phyloP scores from a whole-genome alignment of 2,113 vertebrate genomes.

The Urocolius indicus region DNA sequence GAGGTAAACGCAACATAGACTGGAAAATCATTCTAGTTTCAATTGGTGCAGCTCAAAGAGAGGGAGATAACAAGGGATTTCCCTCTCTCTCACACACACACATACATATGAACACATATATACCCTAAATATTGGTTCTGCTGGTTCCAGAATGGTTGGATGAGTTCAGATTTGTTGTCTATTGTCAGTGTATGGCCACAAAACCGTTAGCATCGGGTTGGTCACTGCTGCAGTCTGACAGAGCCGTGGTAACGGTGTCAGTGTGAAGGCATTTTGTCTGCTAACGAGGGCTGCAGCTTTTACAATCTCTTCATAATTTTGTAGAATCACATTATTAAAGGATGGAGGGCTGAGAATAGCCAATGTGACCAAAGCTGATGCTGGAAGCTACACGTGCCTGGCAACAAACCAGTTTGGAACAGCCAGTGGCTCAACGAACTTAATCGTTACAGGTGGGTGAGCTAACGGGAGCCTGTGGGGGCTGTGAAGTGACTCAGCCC shows the following conservation, averaged over 20 bases:
- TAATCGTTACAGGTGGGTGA: slow-evolving; percentile 87
- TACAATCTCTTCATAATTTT: not conserved
- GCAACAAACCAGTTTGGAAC: slow-evolving; percentile 93
- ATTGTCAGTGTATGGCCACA: not conserved
- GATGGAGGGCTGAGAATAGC: slow-evolving; percentile 88
- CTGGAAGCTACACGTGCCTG: slow-evolving; percentile 87
- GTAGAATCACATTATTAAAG: slow-evolving; percentile 82
- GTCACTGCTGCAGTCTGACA: not conserved
- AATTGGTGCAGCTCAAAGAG: not conserved
- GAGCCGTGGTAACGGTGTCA: not conserved
- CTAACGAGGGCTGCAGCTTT: not conserved
- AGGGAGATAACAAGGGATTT: not conserved
- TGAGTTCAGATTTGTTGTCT: not conserved
- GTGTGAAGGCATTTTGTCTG: not conserved
- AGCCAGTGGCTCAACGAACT: slow-evolving; percentile 84
- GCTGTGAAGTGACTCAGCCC: not conserved
- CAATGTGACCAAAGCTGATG: slow-evolving; percentile 88
- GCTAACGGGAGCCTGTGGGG: not conserved
- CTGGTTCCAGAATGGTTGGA: not conserved
- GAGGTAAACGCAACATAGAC: not conserved
- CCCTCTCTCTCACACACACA: not conserved
- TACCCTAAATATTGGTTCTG: not conserved
- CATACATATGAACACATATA: fast-evolving
- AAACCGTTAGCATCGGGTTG: not conserved
- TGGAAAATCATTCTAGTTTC: not conserved